phyloP scores from a whole-genome alignment of 2,888 invertebrate genomes.

The Pherbina coryleti region DNA sequence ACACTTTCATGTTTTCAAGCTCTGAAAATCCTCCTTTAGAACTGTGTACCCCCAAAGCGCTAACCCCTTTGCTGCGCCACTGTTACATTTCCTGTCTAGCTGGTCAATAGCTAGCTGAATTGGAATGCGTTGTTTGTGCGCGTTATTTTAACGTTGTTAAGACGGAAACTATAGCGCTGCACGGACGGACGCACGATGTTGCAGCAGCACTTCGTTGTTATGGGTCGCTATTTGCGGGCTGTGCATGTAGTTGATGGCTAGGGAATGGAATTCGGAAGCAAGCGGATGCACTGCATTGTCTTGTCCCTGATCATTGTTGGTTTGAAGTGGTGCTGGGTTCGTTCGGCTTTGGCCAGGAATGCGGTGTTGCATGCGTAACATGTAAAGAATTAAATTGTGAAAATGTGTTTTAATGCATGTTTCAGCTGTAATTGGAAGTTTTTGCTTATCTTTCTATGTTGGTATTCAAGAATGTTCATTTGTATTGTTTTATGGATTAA shows the following conservation, averaged over 20 bases:
- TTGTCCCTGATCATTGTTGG: background rate
- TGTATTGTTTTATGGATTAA: constrained; percentile 39
- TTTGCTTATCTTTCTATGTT: constrained; percentile 13
- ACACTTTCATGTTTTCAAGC: too few species aligned
- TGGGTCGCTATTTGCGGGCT: background rate
- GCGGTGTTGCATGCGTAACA: constrained; percentile 1
- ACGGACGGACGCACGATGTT: background rate
- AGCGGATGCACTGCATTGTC: background rate
- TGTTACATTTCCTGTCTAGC: background rate
- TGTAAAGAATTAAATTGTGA: background rate
- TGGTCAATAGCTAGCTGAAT: constrained; percentile 14
- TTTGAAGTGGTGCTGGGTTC: background rate
- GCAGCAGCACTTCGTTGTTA: background rate
- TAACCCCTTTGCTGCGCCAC: background rate
- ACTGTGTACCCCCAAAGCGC: too few species aligned
- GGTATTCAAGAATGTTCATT: constrained; percentile 44
- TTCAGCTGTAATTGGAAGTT: constrained; percentile 30
- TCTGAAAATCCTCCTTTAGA: too few species aligned
- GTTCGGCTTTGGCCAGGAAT: background rate
- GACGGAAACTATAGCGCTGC: background rate
- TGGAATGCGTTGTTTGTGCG: constrained; percentile 7
- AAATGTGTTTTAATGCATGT: constrained; percentile 18
- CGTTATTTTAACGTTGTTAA: background rate
- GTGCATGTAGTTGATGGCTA: background rate
- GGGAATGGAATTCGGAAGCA: background rate